Percentiles rank a stretch among this genome's conserved stretches.
These are phyloP conservation scores for Drosophila longiperda DNA, from an alignment of 2,888 invertebrate species.

Conservation along the genomic window DNA sequence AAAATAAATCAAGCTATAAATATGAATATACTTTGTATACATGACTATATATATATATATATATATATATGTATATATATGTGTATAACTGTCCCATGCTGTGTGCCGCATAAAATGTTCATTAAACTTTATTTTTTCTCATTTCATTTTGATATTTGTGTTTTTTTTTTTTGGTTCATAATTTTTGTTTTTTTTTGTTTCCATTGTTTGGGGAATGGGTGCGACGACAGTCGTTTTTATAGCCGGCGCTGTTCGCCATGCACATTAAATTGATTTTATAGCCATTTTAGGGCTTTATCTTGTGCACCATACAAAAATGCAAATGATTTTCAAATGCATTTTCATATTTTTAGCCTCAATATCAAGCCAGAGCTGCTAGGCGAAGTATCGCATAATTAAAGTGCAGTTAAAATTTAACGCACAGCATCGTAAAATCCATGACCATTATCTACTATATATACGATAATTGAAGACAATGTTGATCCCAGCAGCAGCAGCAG, in stretches of 20 bases:
- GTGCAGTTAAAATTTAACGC: conserved; percentile 47
- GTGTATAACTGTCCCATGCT: conserved; percentile 56
- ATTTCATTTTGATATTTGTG: conserved; percentile 14
- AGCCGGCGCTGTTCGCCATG: conserved; percentile 27
- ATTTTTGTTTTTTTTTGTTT: conserved; percentile 10
- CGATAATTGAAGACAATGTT: conserved; percentile 11
- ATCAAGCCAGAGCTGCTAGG: conserved; percentile 7
- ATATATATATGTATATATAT: background rate
- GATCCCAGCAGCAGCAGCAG: background rate
- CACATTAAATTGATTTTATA: conserved; percentile 64
- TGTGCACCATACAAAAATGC: conserved; percentile 48
- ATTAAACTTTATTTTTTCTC: conserved; percentile 58
- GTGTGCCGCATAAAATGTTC: conserved; percentile 65
- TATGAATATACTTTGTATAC: conserved; percentile 36
- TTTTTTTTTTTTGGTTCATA: conserved; percentile 23
- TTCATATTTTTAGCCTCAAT: conserved; percentile 54
- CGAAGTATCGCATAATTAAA: conserved; percentile 60
- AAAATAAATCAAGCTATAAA: conserved; percentile 71
- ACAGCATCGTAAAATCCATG: conserved; percentile 57
- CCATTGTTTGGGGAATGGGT: conserved; percentile 52
- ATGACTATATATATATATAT: background rate
- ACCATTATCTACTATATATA: conserved; percentile 9
- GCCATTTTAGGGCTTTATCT: conserved; percentile 56
- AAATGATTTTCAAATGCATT: conserved; percentile 56
- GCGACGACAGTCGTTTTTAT: conserved; percentile 56